Conservation (phyloP, 2,888 invertebrate species). For the Heteromurus nitidus region DNA sequence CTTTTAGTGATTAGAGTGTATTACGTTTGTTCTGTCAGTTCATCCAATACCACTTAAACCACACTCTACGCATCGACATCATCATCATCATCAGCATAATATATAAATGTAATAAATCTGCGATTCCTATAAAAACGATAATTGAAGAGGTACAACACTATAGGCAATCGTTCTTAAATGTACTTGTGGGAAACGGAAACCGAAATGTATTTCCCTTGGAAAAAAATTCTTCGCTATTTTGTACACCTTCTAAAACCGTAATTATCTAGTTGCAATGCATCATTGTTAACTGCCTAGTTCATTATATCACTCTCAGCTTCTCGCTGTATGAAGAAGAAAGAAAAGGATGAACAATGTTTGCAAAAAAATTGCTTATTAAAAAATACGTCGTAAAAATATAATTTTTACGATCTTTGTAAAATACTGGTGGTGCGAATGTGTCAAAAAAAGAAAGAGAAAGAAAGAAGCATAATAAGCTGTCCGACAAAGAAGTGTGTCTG, state of each 20-base stretch:
- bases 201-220: conserved; percentile 59
- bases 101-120: background rate
- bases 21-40: too few relatives aligned
- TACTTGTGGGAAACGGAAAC: conserved; percentile 23
- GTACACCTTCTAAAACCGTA: conserved; percentile 56
- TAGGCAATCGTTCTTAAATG: conserved; percentile 60
- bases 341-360: background rate
- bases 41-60: background rate
- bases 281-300: background rate
- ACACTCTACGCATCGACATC: background rate
- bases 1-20: too few relatives aligned
- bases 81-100: background rate
- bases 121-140: conserved; percentile 20
- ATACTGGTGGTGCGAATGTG: conserved; percentile 21
- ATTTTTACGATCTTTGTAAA: background rate
- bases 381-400: background rate
- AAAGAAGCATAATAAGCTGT: too few relatives aligned
- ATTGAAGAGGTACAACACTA: conserved; percentile 47
- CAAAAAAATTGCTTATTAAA: conserved; percentile 15
- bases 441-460: too few relatives aligned
- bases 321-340: background rate
- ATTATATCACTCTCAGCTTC: conserved; percentile 19
- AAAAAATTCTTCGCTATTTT: conserved; percentile 50
- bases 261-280: conserved; percentile 32
- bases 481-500: background rate